Conservation (phyloP, 2,888 invertebrate genomes). For the Drosophila dives region DNA sequence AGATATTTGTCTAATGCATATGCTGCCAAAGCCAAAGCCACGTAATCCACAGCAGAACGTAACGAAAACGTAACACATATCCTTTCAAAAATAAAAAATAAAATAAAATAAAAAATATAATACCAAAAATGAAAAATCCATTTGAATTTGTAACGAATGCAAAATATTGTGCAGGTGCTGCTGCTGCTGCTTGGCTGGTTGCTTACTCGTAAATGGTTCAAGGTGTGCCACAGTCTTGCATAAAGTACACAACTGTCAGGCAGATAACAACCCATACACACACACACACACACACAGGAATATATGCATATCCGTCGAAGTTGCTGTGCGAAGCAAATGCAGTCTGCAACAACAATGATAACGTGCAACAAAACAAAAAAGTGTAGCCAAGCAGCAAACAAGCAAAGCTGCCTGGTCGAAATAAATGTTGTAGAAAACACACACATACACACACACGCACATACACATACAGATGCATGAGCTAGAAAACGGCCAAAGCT, state of each 20-base stretch:
- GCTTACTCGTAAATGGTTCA: conserved; percentile 30
- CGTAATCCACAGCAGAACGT: conserved; percentile 54
- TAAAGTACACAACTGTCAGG: conserved; percentile 57
- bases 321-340: conserved; percentile 39
- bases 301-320: conserved; percentile 57
- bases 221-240: conserved; percentile 60
- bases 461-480: conserved; percentile 12
- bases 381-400: conserved; percentile 48
- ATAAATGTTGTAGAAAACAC: conserved; percentile 58
- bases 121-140: conserved; percentile 51
- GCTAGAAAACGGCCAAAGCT: conserved; percentile 54
- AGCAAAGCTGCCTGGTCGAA: conserved; percentile 52
- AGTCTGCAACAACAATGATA: conserved; percentile 75
- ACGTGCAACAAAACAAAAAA: conserved; percentile 51
- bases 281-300: conserved; percentile 18
- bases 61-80: conserved; percentile 58
- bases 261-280: conserved; percentile 45
- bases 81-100: conserved; percentile 10
- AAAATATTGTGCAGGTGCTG: conserved; percentile 54
- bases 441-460: conserved; percentile 26
- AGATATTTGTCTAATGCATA: conserved; percentile 61
- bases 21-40: conserved; percentile 56
- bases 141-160: conserved; percentile 75
- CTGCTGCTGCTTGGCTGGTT: conserved; percentile 4
- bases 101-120: neutral